Conservation (phyloP, 2,113 vertebrate genomes). For the Guaruba guarouba region DNA sequence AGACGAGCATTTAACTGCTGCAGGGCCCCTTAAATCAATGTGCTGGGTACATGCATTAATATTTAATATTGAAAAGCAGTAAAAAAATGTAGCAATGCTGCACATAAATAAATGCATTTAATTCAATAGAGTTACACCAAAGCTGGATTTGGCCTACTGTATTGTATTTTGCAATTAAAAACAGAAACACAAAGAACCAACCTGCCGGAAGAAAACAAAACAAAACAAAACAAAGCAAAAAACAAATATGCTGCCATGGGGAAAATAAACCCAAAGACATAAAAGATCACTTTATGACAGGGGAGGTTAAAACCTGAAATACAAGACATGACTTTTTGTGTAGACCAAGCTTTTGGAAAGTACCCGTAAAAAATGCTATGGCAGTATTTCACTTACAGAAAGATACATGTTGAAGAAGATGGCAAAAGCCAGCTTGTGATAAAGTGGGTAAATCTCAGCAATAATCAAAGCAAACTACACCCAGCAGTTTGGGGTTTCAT, state of each 20-base stretch:
- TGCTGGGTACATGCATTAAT: slow-evolving; percentile 4
- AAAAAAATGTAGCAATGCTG: neutral
- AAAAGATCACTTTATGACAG: neutral
- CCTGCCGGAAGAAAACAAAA: neutral
- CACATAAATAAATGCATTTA: neutral
- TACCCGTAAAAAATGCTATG: fast-evolving
- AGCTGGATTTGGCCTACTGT: neutral
- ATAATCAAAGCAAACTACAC: neutral
- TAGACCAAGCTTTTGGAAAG: neutral
- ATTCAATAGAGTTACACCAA: neutral
- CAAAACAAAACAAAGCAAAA: neutral
- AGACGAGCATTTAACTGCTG: neutral
- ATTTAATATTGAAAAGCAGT: slow-evolving; percentile 26
- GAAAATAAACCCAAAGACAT: neutral
- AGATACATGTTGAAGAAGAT: neutral
- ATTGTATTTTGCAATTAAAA: neutral
- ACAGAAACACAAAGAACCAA: neutral
- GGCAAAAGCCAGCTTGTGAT: neutral
- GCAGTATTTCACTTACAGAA: neutral
- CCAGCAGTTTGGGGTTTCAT: neutral
- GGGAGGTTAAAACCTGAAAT: neutral
- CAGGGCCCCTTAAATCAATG: slow-evolving; percentile 23
- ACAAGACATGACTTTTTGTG: fast-evolving
- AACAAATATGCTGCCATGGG: neutral
- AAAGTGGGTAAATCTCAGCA: neutral